A percentile compares a stretch with the other conserved stretches of the same genome.
phyloP scores from a whole-genome alignment of 2,113 vertebrate species.

The Pithys albifrons region DNA sequence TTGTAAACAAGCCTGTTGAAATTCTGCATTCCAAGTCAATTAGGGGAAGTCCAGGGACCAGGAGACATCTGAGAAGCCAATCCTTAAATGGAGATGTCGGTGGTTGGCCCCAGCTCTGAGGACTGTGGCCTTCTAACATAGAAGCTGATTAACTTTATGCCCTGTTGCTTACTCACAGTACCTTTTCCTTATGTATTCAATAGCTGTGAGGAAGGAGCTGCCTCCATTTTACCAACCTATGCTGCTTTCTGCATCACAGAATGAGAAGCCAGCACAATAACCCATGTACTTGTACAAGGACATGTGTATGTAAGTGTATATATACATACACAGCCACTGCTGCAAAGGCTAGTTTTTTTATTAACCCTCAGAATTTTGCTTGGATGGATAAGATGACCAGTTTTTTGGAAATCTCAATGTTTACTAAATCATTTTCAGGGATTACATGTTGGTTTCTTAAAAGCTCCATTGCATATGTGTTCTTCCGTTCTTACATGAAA shows the following conservation, averaged over 20 bases:
- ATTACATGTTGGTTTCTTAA: slow-evolving; percentile 2
- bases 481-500: background rate
- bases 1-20: background rate
- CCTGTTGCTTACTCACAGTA: background rate
- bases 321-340: background rate
- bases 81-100: background rate
- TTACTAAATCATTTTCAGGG: background rate
- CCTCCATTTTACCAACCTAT: background rate
- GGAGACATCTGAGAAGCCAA: background rate
- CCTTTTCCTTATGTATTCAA: background rate
- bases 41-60: background rate
- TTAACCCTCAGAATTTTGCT: background rate
- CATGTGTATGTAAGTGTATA: background rate
- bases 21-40: background rate
- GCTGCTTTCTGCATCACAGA: background rate
- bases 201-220: background rate
- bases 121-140: background rate
- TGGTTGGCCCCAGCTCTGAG: background rate
- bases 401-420: background rate
- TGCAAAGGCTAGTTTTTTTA: background rate
- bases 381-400: background rate
- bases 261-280: background rate
- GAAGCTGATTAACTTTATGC: background rate
- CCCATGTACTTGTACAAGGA: background rate
- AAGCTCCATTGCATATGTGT: background rate